Conservation (phyloP, 2,797 vertebrate genomes). For the Labroides dimidiatus region DNA sequence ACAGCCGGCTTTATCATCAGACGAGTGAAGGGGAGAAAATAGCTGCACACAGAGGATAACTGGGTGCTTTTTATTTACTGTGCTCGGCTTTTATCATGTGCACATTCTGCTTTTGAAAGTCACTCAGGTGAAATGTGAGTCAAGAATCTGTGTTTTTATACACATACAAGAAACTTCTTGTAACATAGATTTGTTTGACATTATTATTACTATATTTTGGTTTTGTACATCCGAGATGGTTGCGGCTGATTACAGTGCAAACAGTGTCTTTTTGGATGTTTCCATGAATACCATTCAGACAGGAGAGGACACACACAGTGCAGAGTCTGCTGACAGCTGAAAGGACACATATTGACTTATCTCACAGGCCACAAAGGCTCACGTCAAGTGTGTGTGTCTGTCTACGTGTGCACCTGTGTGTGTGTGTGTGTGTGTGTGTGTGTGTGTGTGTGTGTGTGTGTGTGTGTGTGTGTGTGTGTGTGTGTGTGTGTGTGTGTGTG, state of each 20-base stretch:
- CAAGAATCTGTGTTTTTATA: not conserved
- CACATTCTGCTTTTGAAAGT: constrained; percentile 8
- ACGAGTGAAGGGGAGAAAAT: constrained; percentile 26
- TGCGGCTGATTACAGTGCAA: not conserved
- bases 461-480: constrained; percentile 36
- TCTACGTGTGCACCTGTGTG: constrained; percentile 33
- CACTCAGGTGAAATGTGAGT: not conserved
- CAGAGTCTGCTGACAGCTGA: constrained; percentile 71
- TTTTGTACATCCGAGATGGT: not conserved
- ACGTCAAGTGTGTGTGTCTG: constrained; percentile 36
- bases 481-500: constrained; percentile 37
- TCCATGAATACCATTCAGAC: constrained; percentile 76
- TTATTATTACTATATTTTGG: too few species aligned
- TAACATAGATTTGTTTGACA: too few species aligned
- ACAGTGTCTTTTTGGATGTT: constrained; percentile 37
- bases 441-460: constrained; percentile 37
- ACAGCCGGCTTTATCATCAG: constrained; percentile 61
- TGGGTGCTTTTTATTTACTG: constrained; percentile 17
- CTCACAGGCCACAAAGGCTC: constrained; percentile 77
- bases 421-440: constrained; percentile 38
- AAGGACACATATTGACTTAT: constrained; percentile 84
- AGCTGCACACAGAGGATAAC: constrained; percentile 28
- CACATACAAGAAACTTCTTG: not conserved
- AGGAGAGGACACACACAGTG: constrained; percentile 37
- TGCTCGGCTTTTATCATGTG: not conserved